phyloP scores from a whole-genome alignment of 23 tunicate species.

The Ascidia mentula region DNA sequence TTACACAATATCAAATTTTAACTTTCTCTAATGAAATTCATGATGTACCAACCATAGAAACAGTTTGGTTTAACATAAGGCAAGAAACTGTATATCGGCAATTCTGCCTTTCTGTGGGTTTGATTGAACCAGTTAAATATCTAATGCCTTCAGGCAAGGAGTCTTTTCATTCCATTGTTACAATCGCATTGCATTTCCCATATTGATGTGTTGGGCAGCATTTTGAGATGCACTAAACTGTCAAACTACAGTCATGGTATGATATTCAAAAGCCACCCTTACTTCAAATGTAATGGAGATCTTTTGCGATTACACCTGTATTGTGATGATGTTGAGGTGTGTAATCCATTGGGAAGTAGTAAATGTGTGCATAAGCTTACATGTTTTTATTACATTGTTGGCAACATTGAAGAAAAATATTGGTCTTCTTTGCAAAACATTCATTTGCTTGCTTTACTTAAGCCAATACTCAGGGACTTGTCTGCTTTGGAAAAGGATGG shows the following conservation, averaged over 20 bases:
- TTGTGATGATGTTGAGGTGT: slow-evolving; percentile 13
- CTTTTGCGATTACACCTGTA: no score
- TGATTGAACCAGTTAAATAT: not conserved
- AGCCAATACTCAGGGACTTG: no score
- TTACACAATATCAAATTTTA: no score
- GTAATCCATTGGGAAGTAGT: slow-evolving; percentile 6
- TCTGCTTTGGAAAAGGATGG: no score
- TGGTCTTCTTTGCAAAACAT: slow-evolving; percentile 18
- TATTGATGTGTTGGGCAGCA: slow-evolving; percentile 11
- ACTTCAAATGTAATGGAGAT: slow-evolving; percentile 3
- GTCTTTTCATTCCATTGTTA: slow-evolving; percentile 3
- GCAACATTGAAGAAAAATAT: slow-evolving; percentile 1
- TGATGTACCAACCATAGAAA: not conserved
- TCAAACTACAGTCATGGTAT: slow-evolving; percentile 11
- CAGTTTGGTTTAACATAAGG: slow-evolving; percentile 2
- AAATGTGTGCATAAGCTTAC: slow-evolving; percentile 6
- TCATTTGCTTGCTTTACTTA: slow-evolving; percentile 11
- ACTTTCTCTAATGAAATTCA: no score
- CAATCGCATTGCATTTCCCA: slow-evolving; percentile 1
- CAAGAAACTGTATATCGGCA: not conserved
- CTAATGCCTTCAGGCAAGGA: not conserved
- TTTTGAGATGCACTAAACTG: not conserved
- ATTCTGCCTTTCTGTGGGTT: not conserved
- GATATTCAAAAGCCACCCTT: not conserved
- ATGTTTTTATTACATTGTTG: slow-evolving; percentile 9